phyloP scores from a whole-genome alignment of 2,113 vertebrate species.

The Malurus elegans region DNA sequence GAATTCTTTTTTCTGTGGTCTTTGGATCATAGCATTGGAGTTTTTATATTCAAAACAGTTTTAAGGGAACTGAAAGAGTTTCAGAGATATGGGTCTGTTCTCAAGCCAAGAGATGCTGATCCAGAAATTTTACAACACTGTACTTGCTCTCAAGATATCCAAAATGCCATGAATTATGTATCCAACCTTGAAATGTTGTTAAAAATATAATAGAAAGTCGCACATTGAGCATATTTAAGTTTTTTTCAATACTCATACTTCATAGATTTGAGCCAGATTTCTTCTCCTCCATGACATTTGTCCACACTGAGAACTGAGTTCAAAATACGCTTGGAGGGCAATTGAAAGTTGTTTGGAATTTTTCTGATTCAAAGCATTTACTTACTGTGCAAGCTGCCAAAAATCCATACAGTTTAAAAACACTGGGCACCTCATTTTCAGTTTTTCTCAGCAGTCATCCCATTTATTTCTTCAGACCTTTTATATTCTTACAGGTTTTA shows the following conservation, averaged over 20 bases:
- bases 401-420: conserved; percentile 16
- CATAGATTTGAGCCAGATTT: conserved; percentile 42
- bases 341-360: conserved; percentile 52
- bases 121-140: conserved; percentile 16
- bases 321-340: conserved; percentile 35
- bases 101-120: conserved; percentile 20
- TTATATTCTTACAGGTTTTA: conserved; percentile 21
- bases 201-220: conserved; percentile 52
- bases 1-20: background rate
- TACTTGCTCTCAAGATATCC: conserved; percentile 26
- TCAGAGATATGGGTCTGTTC: background rate
- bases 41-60: background rate
- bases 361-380: conserved; percentile 34
- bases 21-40: background rate
- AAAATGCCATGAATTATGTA: conserved; percentile 57
- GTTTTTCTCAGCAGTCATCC: conserved; percentile 23
- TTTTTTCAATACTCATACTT: conserved; percentile 18
- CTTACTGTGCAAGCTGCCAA: conserved; percentile 35
- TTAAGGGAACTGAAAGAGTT: background rate
- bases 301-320: conserved; percentile 15
- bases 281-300: conserved; percentile 25
- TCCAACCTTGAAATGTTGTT: conserved; percentile 59
- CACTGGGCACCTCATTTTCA: conserved; percentile 41
- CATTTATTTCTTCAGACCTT: background rate
- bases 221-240: conserved; percentile 15